phyloP scores from a whole-genome alignment of 2,797 vertebrate species.

The Peromyscus attwateri region DNA sequence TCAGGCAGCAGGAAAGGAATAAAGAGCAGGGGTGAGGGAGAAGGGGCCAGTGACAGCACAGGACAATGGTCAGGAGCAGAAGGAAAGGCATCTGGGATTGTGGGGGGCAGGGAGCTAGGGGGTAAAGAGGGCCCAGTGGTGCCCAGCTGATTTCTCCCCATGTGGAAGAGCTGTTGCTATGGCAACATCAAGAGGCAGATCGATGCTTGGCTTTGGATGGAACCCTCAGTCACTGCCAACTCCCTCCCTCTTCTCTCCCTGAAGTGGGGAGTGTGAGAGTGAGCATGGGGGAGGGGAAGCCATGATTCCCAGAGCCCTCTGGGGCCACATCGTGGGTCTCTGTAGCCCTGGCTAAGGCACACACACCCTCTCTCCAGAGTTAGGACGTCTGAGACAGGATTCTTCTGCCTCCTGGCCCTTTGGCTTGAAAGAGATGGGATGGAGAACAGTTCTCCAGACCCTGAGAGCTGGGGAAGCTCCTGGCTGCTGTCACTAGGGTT shows the following conservation, averaged over 20 bases:
- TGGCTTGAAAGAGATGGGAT: neutral
- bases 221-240: slow-evolving; percentile 60
- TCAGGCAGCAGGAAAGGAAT: neutral
- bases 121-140: neutral
- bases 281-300: neutral
- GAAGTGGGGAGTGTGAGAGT: neutral
- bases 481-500: neutral
- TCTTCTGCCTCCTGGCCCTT: neutral
- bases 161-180: slow-evolving; percentile 81
- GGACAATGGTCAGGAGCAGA: neutral
- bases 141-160: slow-evolving; percentile 67
- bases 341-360: neutral
- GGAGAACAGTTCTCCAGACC: neutral
- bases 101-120: neutral
- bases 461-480: neutral
- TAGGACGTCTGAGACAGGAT: neutral
- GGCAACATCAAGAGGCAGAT: slow-evolving; percentile 79
- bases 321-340: neutral
- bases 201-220: slow-evolving; percentile 77
- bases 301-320: neutral
- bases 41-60: neutral
- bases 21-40: no score
- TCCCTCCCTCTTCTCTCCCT: neutral
- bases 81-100: neutral
- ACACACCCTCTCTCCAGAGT: neutral